phyloP scores from a whole-genome alignment of 2,113 vertebrate species.

The Erpornis zantholeuca region DNA sequence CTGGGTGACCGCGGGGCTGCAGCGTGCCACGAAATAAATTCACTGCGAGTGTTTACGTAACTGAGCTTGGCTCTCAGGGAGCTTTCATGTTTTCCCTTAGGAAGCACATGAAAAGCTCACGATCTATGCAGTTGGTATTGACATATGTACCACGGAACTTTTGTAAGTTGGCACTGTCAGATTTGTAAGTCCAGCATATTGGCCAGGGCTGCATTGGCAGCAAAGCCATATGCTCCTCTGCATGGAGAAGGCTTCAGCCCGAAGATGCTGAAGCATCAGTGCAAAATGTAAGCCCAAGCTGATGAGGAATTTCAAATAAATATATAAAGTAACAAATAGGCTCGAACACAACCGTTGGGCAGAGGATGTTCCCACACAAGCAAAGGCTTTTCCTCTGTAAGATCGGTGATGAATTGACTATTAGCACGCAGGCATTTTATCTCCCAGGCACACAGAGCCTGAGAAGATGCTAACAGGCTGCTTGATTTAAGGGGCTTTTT shows the following conservation, averaged over 20 bases:
- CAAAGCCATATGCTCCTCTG: conserved; percentile 17
- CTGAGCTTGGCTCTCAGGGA: neutral
- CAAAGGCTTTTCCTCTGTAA: neutral
- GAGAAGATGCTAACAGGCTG: conserved; percentile 47
- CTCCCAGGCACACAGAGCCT: conserved; percentile 18
- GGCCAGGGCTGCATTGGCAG: neutral
- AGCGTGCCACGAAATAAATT: neutral
- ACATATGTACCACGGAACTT: conserved; percentile 6
- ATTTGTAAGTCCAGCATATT: conserved; percentile 43
- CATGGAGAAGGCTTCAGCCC: neutral
- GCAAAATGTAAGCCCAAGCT: neutral
- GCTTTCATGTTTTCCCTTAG: neutral
- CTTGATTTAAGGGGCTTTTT: conserved; percentile 65
- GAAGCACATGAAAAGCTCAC: neutral
- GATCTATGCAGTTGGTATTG: neutral
- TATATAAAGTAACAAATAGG: neutral
- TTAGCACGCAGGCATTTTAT: conserved; percentile 46
- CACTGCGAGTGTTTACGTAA: neutral
- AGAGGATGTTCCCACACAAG: neutral
- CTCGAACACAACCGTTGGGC: neutral
- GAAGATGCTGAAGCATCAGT: neutral
- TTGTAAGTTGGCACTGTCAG: neutral
- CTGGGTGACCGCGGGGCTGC: neutral
- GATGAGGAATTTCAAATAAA: neutral
- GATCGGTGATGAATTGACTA: conserved; percentile 30